Evolutionary conservation across 2,113 vertebrate species (phyloP).

Genomic region (Macroglossus sobrinus): DNA sequence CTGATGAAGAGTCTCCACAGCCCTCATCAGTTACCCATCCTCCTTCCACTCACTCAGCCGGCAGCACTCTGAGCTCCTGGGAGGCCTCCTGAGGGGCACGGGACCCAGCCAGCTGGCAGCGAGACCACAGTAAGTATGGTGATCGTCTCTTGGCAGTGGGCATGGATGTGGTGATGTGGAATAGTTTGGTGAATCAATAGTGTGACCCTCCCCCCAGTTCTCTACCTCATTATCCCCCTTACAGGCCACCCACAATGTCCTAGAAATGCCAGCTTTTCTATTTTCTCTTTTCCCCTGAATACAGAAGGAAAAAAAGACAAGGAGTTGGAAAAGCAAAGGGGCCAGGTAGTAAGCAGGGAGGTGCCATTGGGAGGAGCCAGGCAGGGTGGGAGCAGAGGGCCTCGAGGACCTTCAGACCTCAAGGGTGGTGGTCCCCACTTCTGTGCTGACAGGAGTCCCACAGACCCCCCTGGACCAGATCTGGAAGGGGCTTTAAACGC

Average conservation of each 20-base stretch:
- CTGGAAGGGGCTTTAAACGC: background rate
- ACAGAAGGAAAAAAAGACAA: background rate
- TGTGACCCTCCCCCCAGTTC: background rate
- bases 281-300: conserved; percentile 32
- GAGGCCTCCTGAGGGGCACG: background rate
- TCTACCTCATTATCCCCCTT: background rate
- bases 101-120: background rate
- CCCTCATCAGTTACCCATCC: background rate
- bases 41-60: background rate
- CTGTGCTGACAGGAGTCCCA: background rate
- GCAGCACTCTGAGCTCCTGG: background rate
- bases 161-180: background rate
- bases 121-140: background rate
- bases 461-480: too few relatives aligned
- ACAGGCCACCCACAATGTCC: conserved; percentile 6
- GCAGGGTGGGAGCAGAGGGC: background rate
- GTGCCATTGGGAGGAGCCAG: background rate
- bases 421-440: background rate
- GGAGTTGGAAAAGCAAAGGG: background rate
- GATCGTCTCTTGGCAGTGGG: background rate
- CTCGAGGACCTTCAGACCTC: background rate
- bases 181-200: background rate
- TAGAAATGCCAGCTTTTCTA: background rate
- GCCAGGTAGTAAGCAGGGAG: background rate
- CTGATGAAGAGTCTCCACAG: background rate